Evolutionary conservation across 2,113 vertebrate genomes (phyloP).

Genomic region (Malurus cyaneus): DNA sequence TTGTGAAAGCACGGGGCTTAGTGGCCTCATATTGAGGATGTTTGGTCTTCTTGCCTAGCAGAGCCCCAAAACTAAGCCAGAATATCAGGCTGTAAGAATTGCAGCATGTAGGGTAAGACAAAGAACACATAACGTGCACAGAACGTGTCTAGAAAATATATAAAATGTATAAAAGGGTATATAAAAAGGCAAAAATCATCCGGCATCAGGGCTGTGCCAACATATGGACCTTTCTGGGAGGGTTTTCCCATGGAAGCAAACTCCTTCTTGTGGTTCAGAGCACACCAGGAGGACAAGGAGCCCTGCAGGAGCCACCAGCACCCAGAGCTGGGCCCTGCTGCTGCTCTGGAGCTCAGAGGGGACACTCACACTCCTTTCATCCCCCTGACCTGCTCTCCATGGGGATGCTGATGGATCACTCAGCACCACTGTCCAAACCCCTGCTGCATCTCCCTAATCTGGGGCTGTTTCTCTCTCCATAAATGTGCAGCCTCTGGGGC

Average conservation of each 20-base stretch:
- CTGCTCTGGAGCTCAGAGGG: background rate
- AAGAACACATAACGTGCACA: no score
- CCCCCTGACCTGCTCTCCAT: background rate
- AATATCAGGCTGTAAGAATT: no score
- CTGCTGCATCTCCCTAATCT: background rate
- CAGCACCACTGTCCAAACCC: background rate
- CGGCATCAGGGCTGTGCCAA: background rate
- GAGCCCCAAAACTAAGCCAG: no score
- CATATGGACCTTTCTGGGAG: background rate
- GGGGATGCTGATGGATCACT: background rate
- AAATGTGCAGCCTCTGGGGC: background rate
- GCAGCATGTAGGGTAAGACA: no score
- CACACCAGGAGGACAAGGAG: background rate
- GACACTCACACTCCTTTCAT: background rate
- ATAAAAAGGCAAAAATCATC: no score
- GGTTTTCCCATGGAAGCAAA: background rate
- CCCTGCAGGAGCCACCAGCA: background rate
- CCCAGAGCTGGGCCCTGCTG: background rate
- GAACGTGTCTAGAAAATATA: no score
- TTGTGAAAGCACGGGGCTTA: no score
- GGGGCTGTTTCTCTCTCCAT: background rate
- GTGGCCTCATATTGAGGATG: no score
- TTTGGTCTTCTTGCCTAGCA: no score
- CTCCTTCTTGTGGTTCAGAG: background rate
- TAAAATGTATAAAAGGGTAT: no score